These are phyloP conservation scores for Ibidorhyncha struthersii DNA, from an alignment of 2,113 vertebrate genomes.

Conservation along the genomic window DNA sequence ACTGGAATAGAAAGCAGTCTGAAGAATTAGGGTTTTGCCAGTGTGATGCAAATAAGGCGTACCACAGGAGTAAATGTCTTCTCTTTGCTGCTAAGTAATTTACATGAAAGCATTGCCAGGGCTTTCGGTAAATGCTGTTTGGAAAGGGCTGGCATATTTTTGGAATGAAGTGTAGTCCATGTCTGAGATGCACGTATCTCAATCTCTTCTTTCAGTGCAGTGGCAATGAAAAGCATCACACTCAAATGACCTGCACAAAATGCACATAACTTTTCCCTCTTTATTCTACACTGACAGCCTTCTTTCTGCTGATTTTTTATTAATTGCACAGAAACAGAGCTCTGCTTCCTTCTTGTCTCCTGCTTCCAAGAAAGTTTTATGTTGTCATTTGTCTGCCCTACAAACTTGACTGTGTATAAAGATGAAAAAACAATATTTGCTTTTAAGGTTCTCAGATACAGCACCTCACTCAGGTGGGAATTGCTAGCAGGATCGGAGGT, in stretches of 20 bases:
- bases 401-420: conserved; percentile 64
- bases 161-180: background rate
- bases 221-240: background rate
- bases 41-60: conserved; percentile 14
- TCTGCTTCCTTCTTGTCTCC: conserved; percentile 31
- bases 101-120: background rate
- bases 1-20: background rate
- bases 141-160: conserved; percentile 2
- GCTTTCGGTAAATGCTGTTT: background rate
- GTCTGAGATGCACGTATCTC: background rate
- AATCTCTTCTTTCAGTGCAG: background rate
- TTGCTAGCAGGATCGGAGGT: conserved; percentile 86
- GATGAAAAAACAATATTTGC: conserved; percentile 69
- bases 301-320: conserved; percentile 32
- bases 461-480: conserved; percentile 91
- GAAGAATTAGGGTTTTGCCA: background rate
- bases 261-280: background rate
- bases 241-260: background rate
- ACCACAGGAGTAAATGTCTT: conserved; percentile 13
- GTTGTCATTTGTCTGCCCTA: conserved; percentile 64
- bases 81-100: conserved; percentile 16
- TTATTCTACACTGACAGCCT: background rate
- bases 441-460: conserved; percentile 91
- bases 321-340: conserved; percentile 32
- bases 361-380: conserved; percentile 38